Percentiles rank a stretch among this genome's conserved stretches.
Evolutionary conservation across 1,140 invertebrate species (phyloP).

Genomic region (Lepidurus packardi): DNA sequence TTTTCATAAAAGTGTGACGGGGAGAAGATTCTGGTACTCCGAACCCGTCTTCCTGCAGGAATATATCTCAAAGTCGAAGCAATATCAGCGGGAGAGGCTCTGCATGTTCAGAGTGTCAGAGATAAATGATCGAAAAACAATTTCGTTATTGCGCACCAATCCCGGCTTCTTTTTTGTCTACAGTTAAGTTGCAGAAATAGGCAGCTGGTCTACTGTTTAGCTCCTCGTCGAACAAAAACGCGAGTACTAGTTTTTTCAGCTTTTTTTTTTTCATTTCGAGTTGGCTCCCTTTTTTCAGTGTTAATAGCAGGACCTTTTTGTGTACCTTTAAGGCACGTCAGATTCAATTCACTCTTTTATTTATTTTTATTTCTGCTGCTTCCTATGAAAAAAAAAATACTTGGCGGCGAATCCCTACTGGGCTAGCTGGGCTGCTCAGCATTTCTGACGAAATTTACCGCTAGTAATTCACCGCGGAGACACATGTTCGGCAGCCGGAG

Average conservation of each 20-base stretch:
- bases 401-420: neutral
- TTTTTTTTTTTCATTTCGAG: neutral
- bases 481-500: neutral
- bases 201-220: neutral
- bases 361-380: neutral
- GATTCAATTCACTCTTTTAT: conserved; percentile 1
- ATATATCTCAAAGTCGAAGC: conserved; percentile 14
- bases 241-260: too few relatives aligned
- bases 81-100: neutral
- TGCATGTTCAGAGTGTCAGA: conserved; percentile 9
- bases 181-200: neutral
- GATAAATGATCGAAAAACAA: conserved; percentile 19
- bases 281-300: neutral
- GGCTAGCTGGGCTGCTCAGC: neutral
- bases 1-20: too few relatives aligned
- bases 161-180: neutral
- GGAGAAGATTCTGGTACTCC: too few relatives aligned
- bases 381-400: neutral
- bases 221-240: neutral
- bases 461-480: neutral
- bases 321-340: neutral
- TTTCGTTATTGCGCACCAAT: neutral
- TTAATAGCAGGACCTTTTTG: neutral
- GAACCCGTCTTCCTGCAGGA: neutral
- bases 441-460: neutral